These are phyloP conservation scores for Hoplias malabaricus DNA, from an alignment of 2,113 vertebrate genomes.

Conservation along the genomic window DNA sequence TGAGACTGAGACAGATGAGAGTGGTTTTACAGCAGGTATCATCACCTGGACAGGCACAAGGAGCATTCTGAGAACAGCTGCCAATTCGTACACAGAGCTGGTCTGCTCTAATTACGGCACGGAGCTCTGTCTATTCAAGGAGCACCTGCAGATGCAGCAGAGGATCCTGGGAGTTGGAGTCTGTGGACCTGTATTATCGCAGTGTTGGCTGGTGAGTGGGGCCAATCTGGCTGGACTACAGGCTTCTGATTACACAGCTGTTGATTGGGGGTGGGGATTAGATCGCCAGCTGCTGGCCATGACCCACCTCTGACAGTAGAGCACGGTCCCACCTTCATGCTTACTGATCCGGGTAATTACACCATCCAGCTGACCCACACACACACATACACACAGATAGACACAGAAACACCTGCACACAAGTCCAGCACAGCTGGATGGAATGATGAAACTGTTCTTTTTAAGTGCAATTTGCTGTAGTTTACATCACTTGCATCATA, in stretches of 20 bases:
- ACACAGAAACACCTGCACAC: constrained; percentile 36
- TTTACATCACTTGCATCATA: no score
- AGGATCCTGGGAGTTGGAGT: constrained; percentile 50
- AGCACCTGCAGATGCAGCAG: constrained; percentile 32
- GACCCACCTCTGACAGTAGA: constrained; percentile 65
- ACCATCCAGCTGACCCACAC: constrained; percentile 56
- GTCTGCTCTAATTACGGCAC: constrained; percentile 33
- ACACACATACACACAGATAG: constrained; percentile 4
- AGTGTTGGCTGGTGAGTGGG: constrained; percentile 40
- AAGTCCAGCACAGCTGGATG: neutral
- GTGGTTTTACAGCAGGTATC: neutral
- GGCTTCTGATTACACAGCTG: constrained; percentile 67
- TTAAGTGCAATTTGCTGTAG: neutral
- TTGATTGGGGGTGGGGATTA: constrained; percentile 64
- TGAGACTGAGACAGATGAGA: neutral
- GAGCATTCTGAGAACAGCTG: neutral
- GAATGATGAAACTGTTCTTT: neutral
- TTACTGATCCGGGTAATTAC: constrained; percentile 74
- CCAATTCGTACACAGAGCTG: neutral
- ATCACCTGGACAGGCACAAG: constrained; percentile 7
- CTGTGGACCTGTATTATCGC: constrained; percentile 1
- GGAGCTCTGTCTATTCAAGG: constrained; percentile 12
- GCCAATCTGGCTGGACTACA: constrained; percentile 29
- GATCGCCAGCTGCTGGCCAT: constrained; percentile 65
- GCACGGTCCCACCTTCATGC: constrained; percentile 68